Conservation (phyloP, 2,797 vertebrate species). For the Sciurus carolinensis region DNA sequence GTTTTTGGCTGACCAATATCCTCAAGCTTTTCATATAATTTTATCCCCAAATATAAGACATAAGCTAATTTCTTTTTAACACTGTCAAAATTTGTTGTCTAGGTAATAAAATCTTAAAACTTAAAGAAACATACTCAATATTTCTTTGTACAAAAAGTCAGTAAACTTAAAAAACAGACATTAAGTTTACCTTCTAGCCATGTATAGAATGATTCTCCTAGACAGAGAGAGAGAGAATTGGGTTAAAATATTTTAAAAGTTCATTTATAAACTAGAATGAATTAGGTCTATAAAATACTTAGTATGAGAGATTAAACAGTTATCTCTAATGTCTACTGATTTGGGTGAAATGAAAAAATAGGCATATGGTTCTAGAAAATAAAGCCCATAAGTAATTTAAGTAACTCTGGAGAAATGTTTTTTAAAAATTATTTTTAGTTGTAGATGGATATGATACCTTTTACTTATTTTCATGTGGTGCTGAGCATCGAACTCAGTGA, state of each 20-base stretch:
- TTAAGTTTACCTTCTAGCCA: conserved; percentile 96
- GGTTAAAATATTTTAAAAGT: conserved; percentile 76
- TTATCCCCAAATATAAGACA: conserved; percentile 13
- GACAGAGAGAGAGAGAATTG: conserved; percentile 68
- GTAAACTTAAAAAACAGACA: conserved; percentile 53
- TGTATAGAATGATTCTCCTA: conserved; percentile 96
- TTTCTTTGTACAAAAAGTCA: conserved; percentile 19
- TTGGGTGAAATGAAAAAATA: neutral
- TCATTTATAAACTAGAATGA: conserved; percentile 58
- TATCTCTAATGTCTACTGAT: conserved; percentile 31
- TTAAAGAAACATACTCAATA: conserved; percentile 6
- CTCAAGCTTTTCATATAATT: conserved; percentile 50
- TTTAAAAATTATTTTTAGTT: no score
- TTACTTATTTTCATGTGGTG: no score
- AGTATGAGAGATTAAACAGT: neutral
- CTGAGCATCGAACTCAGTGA: no score
- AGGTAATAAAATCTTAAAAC: conserved; percentile 33
- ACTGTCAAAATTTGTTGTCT: conserved; percentile 53
- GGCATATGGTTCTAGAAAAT: conserved; percentile 8
- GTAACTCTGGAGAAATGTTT: neutral
- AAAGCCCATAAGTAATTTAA: neutral
- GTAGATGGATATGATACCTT: no score
- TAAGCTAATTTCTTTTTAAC: conserved; percentile 56
- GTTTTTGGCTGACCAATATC: neutral
- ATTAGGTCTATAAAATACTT: conserved; percentile 35